Conservation (phyloP, 2,888 invertebrate genomes). For the Cheilosia scutellata region DNA sequence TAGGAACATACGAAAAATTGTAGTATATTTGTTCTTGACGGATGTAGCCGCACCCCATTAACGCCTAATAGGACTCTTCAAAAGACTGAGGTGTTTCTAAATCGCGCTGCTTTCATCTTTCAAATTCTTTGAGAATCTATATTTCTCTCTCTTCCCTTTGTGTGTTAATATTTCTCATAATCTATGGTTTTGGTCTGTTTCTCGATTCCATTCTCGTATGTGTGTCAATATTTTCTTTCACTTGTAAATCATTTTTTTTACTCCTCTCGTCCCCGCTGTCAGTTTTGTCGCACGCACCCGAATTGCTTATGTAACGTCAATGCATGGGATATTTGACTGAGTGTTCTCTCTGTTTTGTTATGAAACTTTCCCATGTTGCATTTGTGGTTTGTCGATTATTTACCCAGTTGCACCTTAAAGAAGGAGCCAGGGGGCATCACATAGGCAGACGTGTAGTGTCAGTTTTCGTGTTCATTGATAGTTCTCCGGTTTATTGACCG, state of each 20-base stretch:
- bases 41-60: constrained; percentile 40
- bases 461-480: constrained; percentile 64
- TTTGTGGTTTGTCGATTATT: constrained; percentile 63
- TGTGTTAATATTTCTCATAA: constrained; percentile 67
- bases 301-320: constrained; percentile 57
- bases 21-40: constrained; percentile 7
- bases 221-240: constrained; percentile 66
- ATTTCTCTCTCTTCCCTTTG: background rate
- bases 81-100: constrained; percentile 21
- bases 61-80: constrained; percentile 45
- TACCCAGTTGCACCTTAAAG: constrained; percentile 58
- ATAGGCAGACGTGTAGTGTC: constrained; percentile 39
- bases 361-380: constrained; percentile 57
- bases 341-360: constrained; percentile 19
- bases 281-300: constrained; percentile 26
- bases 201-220: constrained; percentile 53
- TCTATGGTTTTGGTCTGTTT: constrained; percentile 65
- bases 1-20: constrained; percentile 14
- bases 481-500: constrained; percentile 59
- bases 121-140: background rate
- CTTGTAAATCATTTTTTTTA: constrained; percentile 53
- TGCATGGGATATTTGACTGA: constrained; percentile 2
- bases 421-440: constrained; percentile 13
- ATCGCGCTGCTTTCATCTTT: constrained; percentile 21
- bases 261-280: constrained; percentile 9